Base-by-base conservation (phyloP, 2,113 vertebrate species). In the Sapayoa aenigma region DNA sequence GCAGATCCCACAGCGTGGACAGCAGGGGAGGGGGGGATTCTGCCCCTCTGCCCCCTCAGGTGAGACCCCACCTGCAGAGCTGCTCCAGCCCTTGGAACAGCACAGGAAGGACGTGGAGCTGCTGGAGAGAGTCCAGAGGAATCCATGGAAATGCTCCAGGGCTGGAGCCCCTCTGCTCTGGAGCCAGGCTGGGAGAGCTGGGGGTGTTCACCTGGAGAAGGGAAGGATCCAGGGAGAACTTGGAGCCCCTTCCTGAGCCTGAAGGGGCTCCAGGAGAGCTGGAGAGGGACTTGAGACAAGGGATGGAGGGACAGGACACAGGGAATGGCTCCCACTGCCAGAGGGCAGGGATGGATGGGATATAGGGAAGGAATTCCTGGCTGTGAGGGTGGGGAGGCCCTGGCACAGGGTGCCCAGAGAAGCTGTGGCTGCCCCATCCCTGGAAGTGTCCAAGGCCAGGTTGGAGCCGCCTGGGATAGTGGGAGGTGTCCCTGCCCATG, bases 131-230 rank as follows among this genome's bases (percentile, higher is more conserved):
- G 74, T 0, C 74, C 84, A 78, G 65, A 71, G 55, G 39, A 62
- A 18, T 4, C 14, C 7, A 3, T 1, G 0, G 65, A 46, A 65
- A 1, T 87, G 55, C 28, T 69, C 2, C 33, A 0, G 73, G 46
- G n/a, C 42, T 58, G 82, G 71, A 62, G 46, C 67, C 25, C 80
- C 67, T 72, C 67, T 83, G 56, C 56, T 52, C 41, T 65, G 69
- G 41, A 52, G 55, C 46, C 73, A 69, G 84, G 37, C 22, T 77
- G 84, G 63, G 27, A 77, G 33, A 77, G 33, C 63, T 77, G 63
- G 55, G 39, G 21, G 30, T 15, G 83, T 1, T 76, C 72, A 21
- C 9, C 52, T 67, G 63, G 72, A 76, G 37, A 50, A 1, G 44
- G 27, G 46, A 52, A 68, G 62, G 62, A 3, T 76, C 52, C 62